Base-by-base conservation (phyloP, 2,888 invertebrate genomes). In the Drosophila ochracea region DNA sequence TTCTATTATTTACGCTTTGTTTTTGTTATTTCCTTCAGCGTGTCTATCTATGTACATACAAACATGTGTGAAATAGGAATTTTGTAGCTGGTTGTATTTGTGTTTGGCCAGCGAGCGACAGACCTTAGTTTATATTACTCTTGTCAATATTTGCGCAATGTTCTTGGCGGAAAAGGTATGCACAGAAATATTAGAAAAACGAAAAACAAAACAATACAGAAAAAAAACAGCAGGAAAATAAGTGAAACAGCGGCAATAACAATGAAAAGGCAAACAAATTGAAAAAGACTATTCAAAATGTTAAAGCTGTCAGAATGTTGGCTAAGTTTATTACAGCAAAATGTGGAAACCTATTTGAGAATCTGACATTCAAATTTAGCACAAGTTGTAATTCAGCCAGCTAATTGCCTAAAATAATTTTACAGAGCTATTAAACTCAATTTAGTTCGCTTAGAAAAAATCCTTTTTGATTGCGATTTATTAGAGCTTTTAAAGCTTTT, bases 71-170 rank as follows among this genome's bases (percentile, higher is more conserved):
- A 37, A 39, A 63, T 39, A 35, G 31, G 49, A 28, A 65, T 67
- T 67, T 59, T 68, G 49, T 43, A 52, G 54, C 60, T 43, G 19
- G 35, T 47, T 53, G 19, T 71, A 37, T 66, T 63, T 64, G 63
- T 66, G 30, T 71, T 78, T 78, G 75, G 63, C 59, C 58, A 71
- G 76, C 59, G 65, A 64, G 55, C 59, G 68, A 73, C 58, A 73
- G 78, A 65, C 70, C 65, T 64, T 69, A 72, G 78, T 72, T 76
- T 66, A 61, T 72, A 71, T 62, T 68, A 54, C 62, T 68, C 58
- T 58, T 59, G 77, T 75, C 82, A 88, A 83, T 88, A 84, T 83
- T 85, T 73, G 74, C 70, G 62, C 78, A 72, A 67, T 58, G 66
- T 54, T 68, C 49, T 66, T 54, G 35, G 39, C 57, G 67, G 53